Base-by-base conservation (phyloP, 2,797 vertebrate species). In the Diceros bicornis region DNA sequence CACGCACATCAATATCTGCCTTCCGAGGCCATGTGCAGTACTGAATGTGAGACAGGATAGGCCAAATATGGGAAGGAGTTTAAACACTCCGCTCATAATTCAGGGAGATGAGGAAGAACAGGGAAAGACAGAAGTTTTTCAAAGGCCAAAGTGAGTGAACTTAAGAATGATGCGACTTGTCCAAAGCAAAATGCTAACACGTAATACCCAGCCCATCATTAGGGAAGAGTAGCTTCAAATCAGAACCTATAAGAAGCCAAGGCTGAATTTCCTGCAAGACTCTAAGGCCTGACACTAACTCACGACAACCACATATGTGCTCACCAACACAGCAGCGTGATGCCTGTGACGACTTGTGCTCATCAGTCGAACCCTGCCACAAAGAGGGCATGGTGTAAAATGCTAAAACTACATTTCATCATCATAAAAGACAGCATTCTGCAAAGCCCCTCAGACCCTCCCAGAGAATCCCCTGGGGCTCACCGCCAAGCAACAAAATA, bases 341-440 rank as follows among this genome's bases (percentile, higher is more conserved):
- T 0, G 2, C 77, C 55, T 7, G 10, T 0, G 37, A 71, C 5
- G 4, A n/a, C 4, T 13, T 50, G 4, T 8, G 9, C 62, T 17
- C 4, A 2, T 18, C 18, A 21, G 29, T 4, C 20, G 14, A 61
- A 57, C 47, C 41, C n/a, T 9, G 7, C 13, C 44, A 20, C 4
- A 47, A 9, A 89, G 72, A 55, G 8, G 16, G 29, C 62, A 44
- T 0, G 1, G 34, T 2, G 0, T 20, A 68, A 71, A 77, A 69
- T 11, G 13, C 44, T 34, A 4, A 37, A 21, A 62, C 12, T 12
- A 32, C 21, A 29, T 29, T 32, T 79, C 66, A 32, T 29, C 29
- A 59, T 27, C 27, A 81, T 8, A 17, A 68, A 74, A 78, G 47
- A 20, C 1, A 16, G 44, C 20, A 74, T 10, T 41, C 69, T 21